Percentiles rank a stretch among this genome's conserved stretches.
Evolutionary conservation across 2,888 invertebrate species (phyloP).

Genomic region (Metalampra italica): DNA sequence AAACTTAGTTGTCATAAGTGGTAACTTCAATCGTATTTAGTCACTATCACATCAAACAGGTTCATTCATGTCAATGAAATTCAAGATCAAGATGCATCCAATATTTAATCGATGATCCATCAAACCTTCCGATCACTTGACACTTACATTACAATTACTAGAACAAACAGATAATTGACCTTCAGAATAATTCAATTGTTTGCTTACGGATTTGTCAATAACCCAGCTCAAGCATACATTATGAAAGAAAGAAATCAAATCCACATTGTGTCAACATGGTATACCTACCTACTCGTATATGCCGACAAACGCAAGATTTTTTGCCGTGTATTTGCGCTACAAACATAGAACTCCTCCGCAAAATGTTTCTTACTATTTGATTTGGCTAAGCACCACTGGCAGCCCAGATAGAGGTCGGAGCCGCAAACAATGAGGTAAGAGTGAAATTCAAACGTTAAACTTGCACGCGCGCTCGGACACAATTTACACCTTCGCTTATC

Average conservation of each 20-base stretch:
- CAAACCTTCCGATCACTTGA: constrained; percentile 5
- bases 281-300: not conserved
- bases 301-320: constrained; percentile 5
- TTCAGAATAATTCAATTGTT: constrained; percentile 14
- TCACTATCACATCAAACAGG: not conserved
- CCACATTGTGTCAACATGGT: not conserved
- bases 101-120: constrained; percentile 5
- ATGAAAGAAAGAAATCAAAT: constrained; percentile 12
- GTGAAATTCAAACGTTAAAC: constrained; percentile 26
- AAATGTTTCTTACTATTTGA: constrained; percentile 26
- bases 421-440: constrained; percentile 41
- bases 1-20: too few relatives aligned
- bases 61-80: not conserved
- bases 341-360: constrained; percentile 6
- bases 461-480: constrained; percentile 15
- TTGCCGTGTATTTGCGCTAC: constrained; percentile 16
- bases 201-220: constrained; percentile 22
- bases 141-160: constrained; percentile 14
- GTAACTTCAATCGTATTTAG: too few relatives aligned
- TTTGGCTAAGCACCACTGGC: constrained; percentile 27
- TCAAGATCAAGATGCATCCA: not conserved
- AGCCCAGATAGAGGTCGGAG: constrained; percentile 35
- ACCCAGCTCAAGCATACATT: constrained; percentile 4
- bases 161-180: constrained; percentile 29
- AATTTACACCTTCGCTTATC: constrained; percentile 40